These are phyloP conservation scores for Paracyclopina nana DNA, from an alignment of 1,140 invertebrate genomes.

Conservation along the genomic window DNA sequence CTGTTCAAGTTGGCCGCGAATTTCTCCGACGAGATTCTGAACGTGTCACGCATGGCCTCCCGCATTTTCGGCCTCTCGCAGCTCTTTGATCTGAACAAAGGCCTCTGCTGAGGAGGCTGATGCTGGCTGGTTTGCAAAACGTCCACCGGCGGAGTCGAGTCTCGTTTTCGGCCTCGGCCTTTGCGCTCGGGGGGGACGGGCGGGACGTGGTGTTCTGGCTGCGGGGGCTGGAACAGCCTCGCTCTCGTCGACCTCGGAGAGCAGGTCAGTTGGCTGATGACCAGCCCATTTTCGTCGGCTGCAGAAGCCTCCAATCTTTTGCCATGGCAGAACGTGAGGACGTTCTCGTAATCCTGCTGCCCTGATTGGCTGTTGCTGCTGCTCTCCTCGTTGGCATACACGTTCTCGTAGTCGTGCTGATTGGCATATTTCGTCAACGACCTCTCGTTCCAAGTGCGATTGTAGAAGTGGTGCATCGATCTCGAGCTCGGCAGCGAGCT, in stretches of 20 bases:
- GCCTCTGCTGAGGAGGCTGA: neutral
- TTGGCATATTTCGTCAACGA: neutral
- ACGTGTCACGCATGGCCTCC: neutral
- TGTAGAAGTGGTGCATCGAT: neutral
- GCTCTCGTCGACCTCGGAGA: too few species aligned
- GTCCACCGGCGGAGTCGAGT: neutral
- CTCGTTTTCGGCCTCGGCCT: neutral
- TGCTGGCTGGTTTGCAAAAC: neutral
- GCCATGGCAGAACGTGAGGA: too few species aligned
- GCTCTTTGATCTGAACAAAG: neutral
- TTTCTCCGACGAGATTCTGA: neutral
- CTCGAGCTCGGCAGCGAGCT: neutral
- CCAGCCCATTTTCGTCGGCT: too few species aligned
- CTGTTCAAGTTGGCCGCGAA: neutral
- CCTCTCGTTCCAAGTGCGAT: neutral
- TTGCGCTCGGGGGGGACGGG: too few species aligned
- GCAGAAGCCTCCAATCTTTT: too few species aligned
- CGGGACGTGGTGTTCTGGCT: too few species aligned
- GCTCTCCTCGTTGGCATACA: too few species aligned
- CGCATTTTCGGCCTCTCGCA: slow-evolving; percentile 1
- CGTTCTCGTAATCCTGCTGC: too few species aligned
- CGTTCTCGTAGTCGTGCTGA: slow-evolving; percentile 2
- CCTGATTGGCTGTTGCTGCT: too few species aligned
- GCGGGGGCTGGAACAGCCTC: too few species aligned
- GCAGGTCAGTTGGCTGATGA: too few species aligned